Conservation (phyloP, 2,888 invertebrate genomes). For the Cybosia mesomella region DNA sequence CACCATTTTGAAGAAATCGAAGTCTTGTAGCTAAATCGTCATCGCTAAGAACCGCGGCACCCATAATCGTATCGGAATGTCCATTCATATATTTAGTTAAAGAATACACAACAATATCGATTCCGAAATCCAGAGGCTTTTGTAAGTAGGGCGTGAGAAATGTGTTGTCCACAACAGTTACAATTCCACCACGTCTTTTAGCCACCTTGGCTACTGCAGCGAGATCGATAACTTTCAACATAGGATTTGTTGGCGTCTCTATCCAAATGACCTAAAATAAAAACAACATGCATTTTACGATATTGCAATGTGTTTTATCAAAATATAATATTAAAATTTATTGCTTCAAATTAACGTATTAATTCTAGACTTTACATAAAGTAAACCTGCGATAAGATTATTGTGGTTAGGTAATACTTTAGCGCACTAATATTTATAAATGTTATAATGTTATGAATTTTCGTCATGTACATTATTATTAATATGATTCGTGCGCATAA, state of each 20-base stretch:
- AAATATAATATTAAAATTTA: not conserved
- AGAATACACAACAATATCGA: slow-evolving; percentile 96
- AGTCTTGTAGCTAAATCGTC: slow-evolving; percentile 91
- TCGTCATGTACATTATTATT: slow-evolving; percentile 33
- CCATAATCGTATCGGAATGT: slow-evolving; percentile 99
- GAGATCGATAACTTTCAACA: slow-evolving; percentile 96
- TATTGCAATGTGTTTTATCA: slow-evolving; percentile 8
- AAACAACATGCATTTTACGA: slow-evolving; percentile 19
- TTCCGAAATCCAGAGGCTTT: slow-evolving; percentile 96
- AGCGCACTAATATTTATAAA: slow-evolving; percentile 22
- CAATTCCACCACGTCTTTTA: slow-evolving; percentile 67
- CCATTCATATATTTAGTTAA: slow-evolving; percentile 99
- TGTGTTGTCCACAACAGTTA: slow-evolving; percentile 49
- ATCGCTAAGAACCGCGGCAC: slow-evolving; percentile 92
- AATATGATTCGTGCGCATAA: slow-evolving; percentile 22
- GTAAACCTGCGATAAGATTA: slow-evolving; percentile 49
- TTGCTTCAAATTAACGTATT: slow-evolving; percentile 29
- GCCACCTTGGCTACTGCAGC: slow-evolving; percentile 87
- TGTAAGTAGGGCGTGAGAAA: slow-evolving; percentile 96
- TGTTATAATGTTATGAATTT: slow-evolving; percentile 47
- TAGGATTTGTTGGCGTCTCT: slow-evolving; percentile 98
- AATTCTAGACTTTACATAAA: slow-evolving; percentile 38
- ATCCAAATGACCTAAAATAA: slow-evolving; percentile 93
- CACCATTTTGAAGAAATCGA: slow-evolving; percentile 95
- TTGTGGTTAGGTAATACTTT: slow-evolving; percentile 85